A percentile compares a stretch with the other conserved stretches of the same genome.
phyloP scores from a whole-genome alignment of 2,113 vertebrate species.

The Prunella himalayana region DNA sequence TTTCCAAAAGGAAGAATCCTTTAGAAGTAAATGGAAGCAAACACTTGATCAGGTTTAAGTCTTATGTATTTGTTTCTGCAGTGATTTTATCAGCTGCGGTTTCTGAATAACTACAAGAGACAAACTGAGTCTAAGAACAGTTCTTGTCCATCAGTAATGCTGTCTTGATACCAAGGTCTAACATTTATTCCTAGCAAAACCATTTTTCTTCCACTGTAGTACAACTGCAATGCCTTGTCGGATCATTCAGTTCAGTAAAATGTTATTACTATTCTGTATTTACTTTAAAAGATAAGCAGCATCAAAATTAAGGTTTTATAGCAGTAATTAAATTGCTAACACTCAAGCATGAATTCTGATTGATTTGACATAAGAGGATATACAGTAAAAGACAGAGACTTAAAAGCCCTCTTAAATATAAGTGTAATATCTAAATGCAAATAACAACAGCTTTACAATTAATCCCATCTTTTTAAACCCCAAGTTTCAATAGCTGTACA shows the following conservation, averaged over 20 bases:
- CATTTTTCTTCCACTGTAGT: not conserved
- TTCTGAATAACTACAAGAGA: not conserved
- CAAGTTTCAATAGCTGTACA: not conserved
- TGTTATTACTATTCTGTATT: not conserved
- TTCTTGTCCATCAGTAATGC: not conserved
- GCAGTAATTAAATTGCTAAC: constrained; percentile 6
- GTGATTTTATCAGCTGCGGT: not conserved
- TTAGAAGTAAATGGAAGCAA: not conserved
- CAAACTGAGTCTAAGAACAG: not conserved
- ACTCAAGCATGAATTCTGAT: not conserved
- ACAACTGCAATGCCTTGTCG: not conserved
- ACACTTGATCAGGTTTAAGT: not conserved
- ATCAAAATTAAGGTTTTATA: not conserved
- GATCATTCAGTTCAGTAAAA: not conserved
- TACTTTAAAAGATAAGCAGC: constrained; percentile 27
- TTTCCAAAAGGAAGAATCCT: not conserved
- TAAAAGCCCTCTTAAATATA: constrained; percentile 8
- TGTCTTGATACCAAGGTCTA: not conserved
- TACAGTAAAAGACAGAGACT: constrained; percentile 5
- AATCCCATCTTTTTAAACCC: constrained; percentile 22
- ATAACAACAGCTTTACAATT: constrained; percentile 35
- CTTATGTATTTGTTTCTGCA: not conserved
- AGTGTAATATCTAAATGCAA: constrained; percentile 17
- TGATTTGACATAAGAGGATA: constrained; percentile 34
- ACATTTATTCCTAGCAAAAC: not conserved